Conservation (phyloP, 1,140 invertebrate genomes). For the Chrysomallon squamiferum region DNA sequence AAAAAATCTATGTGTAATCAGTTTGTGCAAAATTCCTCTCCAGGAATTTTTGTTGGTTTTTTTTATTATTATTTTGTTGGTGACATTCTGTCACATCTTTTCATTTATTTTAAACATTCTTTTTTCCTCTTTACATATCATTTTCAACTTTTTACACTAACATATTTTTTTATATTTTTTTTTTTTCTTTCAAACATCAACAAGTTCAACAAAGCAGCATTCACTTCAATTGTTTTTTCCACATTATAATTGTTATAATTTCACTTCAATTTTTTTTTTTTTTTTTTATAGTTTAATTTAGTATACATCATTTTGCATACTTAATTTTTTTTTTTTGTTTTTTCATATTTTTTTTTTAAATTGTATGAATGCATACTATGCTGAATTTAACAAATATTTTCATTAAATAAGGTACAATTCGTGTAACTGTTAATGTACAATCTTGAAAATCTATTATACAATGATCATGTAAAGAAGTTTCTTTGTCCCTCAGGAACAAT, state of each 20-base stretch:
- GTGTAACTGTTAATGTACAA: conserved; percentile 1
- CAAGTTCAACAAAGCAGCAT: neutral
- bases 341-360: conserved; percentile 9
- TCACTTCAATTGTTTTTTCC: conserved; percentile 2
- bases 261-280: neutral
- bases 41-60: conserved; percentile 12
- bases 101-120: conserved; percentile 2
- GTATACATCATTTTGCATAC: neutral
- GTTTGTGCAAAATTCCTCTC: neutral
- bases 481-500: too few relatives aligned
- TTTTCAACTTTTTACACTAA: neutral
- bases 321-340: conserved; percentile 4
- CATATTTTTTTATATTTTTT: conserved; percentile 1
- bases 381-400: conserved; percentile 8
- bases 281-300: conserved; percentile 1
- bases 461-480: too few relatives aligned
- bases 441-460: neutral
- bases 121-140: neutral
- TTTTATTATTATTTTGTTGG: too few relatives aligned
- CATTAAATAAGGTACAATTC: neutral
- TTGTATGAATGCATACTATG: conserved; percentile 3
- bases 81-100: conserved; percentile 26
- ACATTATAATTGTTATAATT: neutral
- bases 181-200: conserved; percentile 3
- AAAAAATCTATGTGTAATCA: neutral